Evolutionary conservation across 2,113 vertebrate species (phyloP), one percentile per base, ranked within the genome.

Genomic region (Corythoichthys intestinalis): DNA sequence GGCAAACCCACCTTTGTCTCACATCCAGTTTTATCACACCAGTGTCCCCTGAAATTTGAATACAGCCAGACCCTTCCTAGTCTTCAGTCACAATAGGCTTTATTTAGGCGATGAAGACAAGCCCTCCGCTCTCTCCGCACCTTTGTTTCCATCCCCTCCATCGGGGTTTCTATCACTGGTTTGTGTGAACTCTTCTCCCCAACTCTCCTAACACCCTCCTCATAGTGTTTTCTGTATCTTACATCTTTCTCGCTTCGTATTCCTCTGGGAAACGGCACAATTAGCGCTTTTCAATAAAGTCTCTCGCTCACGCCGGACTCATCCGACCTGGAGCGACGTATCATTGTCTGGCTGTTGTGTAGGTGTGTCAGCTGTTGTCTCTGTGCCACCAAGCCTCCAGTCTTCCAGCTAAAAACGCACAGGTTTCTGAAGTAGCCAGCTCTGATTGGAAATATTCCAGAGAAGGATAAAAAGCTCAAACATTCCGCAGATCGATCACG

Each of bases 401-500:
- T 56, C 53, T 56, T 56, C 53, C 34, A 28, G 5, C 56, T 62
- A 35, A 56, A 41, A 70, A 60, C 35, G 50, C 54, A 35, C 70
- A 60, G 60, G 48, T 82, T 47, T 57, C 60, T 6, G 34, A 68
- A 52, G 66, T 28, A 62, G 41, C 52, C n/a, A 8, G 34, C 39
- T 76, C 54, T 70, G 69, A 65, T 62, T 65, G 71, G 63, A 70
- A 67, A 76, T 81, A 81, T 75, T 85, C 86, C 84, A 80, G 70
- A 66, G 63, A 57, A 73, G 8, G 61, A 69, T 53, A 28, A 69
- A 67, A 65, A 56, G 63, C 44, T 48, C 47, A 73, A 78, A 76
- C 75, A 77, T 81, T 69, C 85, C 80, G 73, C 73, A 69, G 72
- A 85, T 58, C 79, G 74, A 76, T 64, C 72, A 74, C 79, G 80